Base-by-base conservation (phyloP, 1,140 invertebrate species). In the Pachyrhynchus sulphureomaculatus region DNA sequence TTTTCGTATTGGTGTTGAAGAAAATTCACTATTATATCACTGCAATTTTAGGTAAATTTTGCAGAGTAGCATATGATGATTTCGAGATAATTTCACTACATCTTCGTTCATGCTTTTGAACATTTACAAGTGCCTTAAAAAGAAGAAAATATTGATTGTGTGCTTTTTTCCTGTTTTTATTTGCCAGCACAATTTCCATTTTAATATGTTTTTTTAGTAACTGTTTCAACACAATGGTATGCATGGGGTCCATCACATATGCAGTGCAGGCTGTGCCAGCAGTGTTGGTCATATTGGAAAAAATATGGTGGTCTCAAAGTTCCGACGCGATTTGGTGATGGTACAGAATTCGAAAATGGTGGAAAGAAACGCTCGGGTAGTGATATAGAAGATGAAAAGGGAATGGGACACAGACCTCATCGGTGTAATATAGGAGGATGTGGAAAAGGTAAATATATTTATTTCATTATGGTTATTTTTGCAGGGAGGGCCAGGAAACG, bases 221-320 rank as follows among this genome's bases (percentile, higher is more conserved):
- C 87, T 61, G 83, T 84, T 42, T 91, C 90, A 63, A 82, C 81
- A 63, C 92, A 98, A 77, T 99, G 97, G 97, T 98, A 96, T 75
- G 84, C 92, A 18, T 98, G 95, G 95, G 93, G 92, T 42, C 93
- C 92, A 34, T 84, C 90, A 26, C 88, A 93, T 70, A 83, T 91
- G 80, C 90, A 95, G 70, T 93, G 92, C 78, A 88, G 95, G 62
- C 79, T 99, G 9, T 99, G 97, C 80, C 87, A 90, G 62, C 80
- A 84, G 2, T 99, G 97, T 79, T 99, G 96, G 96, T 86, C 85
- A 26, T 97, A 98, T 77, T 99, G 96, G 95, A 98, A 98, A 77
- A 97, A 98, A 76, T 97, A 96, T 78, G 96, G 96, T 52, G 96
- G 96, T 65, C 84, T 99, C 13, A 97, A 96, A 79, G 76, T 79